Evolutionary conservation across 1,140 invertebrate species (phyloP).

Genomic region (Euborellia annulipes): DNA sequence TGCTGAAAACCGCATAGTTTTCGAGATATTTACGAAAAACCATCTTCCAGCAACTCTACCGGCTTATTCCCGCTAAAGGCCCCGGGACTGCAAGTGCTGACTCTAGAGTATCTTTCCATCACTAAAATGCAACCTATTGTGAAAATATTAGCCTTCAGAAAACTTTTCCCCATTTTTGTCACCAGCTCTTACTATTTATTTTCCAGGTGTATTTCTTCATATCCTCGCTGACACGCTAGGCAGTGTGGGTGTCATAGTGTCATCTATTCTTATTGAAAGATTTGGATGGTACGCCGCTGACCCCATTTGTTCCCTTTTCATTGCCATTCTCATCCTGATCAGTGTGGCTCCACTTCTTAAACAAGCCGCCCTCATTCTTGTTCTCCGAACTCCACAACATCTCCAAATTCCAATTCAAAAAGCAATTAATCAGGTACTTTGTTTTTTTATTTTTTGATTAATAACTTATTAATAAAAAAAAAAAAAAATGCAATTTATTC

Average conservation of each 20-base stretch:
- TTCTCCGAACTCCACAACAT: conserved; percentile 21
- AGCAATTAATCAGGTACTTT: conserved; percentile 22
- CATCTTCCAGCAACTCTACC: no score
- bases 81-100: no score
- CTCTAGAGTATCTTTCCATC: no score
- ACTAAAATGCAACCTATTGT: no score
- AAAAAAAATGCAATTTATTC: not conserved
- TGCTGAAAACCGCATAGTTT: no score
- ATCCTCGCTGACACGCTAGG: conserved; percentile 45
- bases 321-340: conserved; percentile 37
- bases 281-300: conserved; percentile 43
- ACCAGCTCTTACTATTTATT: no score
- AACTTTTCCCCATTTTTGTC: no score
- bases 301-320: conserved; percentile 45
- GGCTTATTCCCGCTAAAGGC: no score
- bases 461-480: not conserved
- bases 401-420: conserved; percentile 18
- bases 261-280: conserved; percentile 40
- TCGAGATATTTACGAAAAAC: no score
- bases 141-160: no score
- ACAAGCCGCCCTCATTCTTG: conserved; percentile 31
- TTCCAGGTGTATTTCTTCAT: conserved; percentile 43
- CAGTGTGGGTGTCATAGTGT: conserved; percentile 44
- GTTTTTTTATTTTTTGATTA: not conserved
- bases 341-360: conserved; percentile 39